A percentile compares a stretch with the other conserved stretches of the same genome.
Conservation (phyloP, 2,888 invertebrate species). For the Pristionchus fissidentatus region DNA sequence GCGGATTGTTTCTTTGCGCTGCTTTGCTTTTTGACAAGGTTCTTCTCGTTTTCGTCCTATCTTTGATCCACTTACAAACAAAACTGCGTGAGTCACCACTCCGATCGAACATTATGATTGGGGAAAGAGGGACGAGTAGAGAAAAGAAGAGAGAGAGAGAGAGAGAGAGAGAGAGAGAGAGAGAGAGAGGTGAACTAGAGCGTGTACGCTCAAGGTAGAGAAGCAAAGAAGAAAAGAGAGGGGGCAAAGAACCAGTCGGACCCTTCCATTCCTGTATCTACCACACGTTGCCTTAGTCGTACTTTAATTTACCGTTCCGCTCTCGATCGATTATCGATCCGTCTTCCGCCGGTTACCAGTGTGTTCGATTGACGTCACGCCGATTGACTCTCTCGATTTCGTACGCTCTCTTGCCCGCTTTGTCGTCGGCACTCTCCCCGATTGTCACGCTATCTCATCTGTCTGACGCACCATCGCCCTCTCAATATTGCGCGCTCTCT, state of each 20-base stretch:
- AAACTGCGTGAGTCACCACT: not conserved
- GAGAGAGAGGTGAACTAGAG: not conserved
- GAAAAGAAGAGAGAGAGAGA: not conserved
- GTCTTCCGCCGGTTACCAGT: not conserved
- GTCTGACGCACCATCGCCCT: not conserved
- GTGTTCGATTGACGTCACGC: constrained; percentile 15
- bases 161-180: constrained; percentile 2
- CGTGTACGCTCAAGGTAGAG: not conserved
- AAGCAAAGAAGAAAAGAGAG: not conserved
- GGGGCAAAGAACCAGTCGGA: constrained; percentile 15
- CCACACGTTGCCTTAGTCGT: constrained; percentile 33
- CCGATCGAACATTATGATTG: constrained; percentile 34
- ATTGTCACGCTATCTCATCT: not conserved
- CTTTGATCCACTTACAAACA: not conserved
- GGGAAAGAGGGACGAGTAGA: not conserved
- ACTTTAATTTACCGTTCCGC: not conserved
- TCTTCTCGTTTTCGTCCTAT: not conserved
- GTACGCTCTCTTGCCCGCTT: not conserved
- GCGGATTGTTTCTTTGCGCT: not conserved
- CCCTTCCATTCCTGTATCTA: not conserved
- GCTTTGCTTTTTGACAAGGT: not conserved
- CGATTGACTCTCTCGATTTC: not conserved
- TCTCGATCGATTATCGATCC: not conserved
- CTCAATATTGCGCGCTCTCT: not conserved
- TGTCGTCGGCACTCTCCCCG: not conserved